These are phyloP conservation scores for Drosophila vallismaia DNA, from an alignment of 2,888 invertebrate genomes.

Conservation along the genomic window DNA sequence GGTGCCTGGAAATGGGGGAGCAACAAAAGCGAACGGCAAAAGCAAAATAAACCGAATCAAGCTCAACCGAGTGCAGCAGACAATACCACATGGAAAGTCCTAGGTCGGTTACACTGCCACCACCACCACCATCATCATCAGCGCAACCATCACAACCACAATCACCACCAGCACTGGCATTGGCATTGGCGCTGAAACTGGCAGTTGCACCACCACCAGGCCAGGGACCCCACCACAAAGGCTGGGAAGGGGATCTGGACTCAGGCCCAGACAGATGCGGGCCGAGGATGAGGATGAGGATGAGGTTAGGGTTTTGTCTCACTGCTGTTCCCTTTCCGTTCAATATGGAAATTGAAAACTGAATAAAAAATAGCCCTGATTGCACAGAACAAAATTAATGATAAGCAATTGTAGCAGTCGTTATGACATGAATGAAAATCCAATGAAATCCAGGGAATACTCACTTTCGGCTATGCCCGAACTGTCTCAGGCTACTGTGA, in stretches of 20 bases:
- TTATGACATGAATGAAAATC: too few relatives aligned
- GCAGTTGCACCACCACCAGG: constrained; percentile 57
- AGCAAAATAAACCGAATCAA: constrained; percentile 25
- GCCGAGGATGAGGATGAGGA: constrained; percentile 23
- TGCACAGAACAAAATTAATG: neutral
- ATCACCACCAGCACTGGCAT: constrained; percentile 18
- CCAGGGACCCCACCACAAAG: constrained; percentile 19
- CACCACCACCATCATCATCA: neutral
- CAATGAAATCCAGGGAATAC: too few relatives aligned
- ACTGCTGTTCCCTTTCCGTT: constrained; percentile 23
- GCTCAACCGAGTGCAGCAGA: constrained; percentile 56
- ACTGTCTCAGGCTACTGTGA: constrained; percentile 56
- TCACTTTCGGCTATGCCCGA: too few relatives aligned
- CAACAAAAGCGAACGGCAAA: constrained; percentile 41
- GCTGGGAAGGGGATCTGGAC: constrained; percentile 13
- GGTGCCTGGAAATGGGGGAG: constrained; percentile 50
- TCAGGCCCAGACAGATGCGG: constrained; percentile 47
- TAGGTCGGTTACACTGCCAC: constrained; percentile 81
- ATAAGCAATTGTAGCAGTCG: too few relatives aligned
- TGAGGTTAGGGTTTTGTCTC: constrained; percentile 18
- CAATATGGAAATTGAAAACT: constrained; percentile 72
- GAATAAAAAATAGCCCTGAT: constrained; percentile 62
- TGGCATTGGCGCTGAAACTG: constrained; percentile 17
- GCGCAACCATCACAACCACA: too few relatives aligned
- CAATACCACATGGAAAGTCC: constrained; percentile 81